Evolutionary conservation across 2,797 vertebrate species (phyloP), one percentile per base, ranked within the genome.

Genomic region (Gobionotothen gibberifrons): DNA sequence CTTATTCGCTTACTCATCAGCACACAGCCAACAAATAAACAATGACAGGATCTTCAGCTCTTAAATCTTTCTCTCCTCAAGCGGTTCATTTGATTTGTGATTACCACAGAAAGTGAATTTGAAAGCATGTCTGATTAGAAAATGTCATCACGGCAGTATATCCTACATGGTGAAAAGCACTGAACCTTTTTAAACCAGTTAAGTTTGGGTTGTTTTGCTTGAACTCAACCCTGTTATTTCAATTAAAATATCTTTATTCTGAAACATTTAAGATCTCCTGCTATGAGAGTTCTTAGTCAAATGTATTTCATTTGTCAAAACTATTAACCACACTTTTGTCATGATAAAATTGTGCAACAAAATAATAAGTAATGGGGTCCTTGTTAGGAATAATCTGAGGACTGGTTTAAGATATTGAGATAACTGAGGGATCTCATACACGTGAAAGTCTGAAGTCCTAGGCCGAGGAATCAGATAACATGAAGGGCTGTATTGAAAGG

Each of bases 1-100:
- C 40, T 67, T 52, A 63, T 55, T 68, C 12, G 11, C 62, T 66
- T 40, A 69, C 48, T 67, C 68, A 80, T 57, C 49, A 62, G 64
- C 51, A 68, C 36, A 57, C 39, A 64, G 48, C 36, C 49, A 3
- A 7, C n/a, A 26, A 54, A 47, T 70, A 46, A 79, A 77, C 51
- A 63, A 40, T 7, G n/a, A 60, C 49, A 51, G 40, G 8, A 22
- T 54, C 5, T 2, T n/a, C 44, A 29, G 15, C 17, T 53, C 43
- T 54, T 40, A 51, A 42, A 15, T 64, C 26, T 55, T 29, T 56
- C 42, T 32, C 44, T 52, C 55, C 13, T 42, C 36, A 19, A 22
- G 60, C 32, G 46, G 29, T 62, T 74, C 0, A 44, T 39, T 59
- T 51, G 14, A 26, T 29, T 19, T 54, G 7, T 42, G 12, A 68